A percentile compares a stretch with the other conserved stretches of the same genome.
Evolutionary conservation across 2,113 vertebrate genomes (phyloP).

Genomic region (Plestiodon gilberti): DNA sequence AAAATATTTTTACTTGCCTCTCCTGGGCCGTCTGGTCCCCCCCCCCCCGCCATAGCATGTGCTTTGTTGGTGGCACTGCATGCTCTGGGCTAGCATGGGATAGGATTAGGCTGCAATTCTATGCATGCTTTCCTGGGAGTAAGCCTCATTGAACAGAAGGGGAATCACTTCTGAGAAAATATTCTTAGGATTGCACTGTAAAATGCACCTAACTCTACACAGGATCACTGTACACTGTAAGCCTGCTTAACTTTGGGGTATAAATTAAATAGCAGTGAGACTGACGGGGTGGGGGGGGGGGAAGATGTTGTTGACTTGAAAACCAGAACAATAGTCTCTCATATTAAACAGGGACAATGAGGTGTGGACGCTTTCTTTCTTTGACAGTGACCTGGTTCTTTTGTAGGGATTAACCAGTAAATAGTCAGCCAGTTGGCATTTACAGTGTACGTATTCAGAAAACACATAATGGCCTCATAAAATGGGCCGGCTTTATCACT

Average conservation of each 20-base stretch:
- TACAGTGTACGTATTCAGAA: conserved; percentile 40
- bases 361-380: conserved; percentile 29
- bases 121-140: too few species aligned
- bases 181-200: too few species aligned
- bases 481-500: conserved; percentile 54
- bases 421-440: conserved; percentile 37
- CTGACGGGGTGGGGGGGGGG: background rate
- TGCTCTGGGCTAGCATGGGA: too few species aligned
- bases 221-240: background rate
- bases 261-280: background rate
- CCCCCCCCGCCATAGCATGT: too few species aligned
- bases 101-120: too few species aligned
- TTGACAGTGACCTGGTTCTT: conserved; percentile 1
- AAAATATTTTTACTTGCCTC: too few species aligned
- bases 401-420: background rate
- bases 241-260: background rate
- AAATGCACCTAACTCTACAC: background rate
- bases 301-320: background rate
- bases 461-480: conserved; percentile 54
- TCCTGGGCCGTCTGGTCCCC: too few species aligned
- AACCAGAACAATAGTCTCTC: conserved; percentile 9
- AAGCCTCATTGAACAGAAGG: too few species aligned
- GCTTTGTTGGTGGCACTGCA: too few species aligned
- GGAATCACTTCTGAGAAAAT: too few species aligned
- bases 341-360: conserved; percentile 14